Evolutionary conservation across 1,140 invertebrate species (phyloP).

Genomic region (Drosophila orena): DNA sequence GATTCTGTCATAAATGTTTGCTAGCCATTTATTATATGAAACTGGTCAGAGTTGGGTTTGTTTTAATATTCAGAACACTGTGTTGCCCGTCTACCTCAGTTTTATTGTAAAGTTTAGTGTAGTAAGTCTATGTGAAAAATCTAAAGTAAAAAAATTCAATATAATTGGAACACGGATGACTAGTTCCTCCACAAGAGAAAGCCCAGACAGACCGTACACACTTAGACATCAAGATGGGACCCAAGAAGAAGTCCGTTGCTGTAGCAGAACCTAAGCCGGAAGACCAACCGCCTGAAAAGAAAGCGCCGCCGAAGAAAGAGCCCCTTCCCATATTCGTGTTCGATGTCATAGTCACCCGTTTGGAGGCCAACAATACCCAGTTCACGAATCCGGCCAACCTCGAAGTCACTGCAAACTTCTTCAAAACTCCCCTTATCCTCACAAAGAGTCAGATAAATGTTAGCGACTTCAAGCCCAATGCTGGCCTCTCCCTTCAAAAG

Average conservation of each 20-base stretch:
- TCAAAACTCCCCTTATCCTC: constrained; percentile 11
- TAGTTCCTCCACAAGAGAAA: background rate
- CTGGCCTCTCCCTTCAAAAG: constrained; percentile 11
- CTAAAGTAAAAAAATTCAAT: constrained; percentile 33
- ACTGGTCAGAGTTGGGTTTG: constrained; percentile 15
- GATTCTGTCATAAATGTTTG: background rate
- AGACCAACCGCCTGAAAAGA: background rate
- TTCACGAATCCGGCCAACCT: constrained; percentile 13
- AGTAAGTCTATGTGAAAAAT: constrained; percentile 32
- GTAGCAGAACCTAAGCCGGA: background rate
- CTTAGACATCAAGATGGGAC: constrained; percentile 13
- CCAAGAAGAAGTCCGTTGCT: background rate
- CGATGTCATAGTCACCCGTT: constrained; percentile 40
- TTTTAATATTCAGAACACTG: constrained; percentile 17
- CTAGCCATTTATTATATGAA: background rate
- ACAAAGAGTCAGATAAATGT: constrained; percentile 53
- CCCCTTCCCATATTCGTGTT: constrained; percentile 39
- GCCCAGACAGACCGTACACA: constrained; percentile 8
- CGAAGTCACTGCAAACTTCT: constrained; percentile 29
- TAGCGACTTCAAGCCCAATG: constrained; percentile 25
- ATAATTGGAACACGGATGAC: constrained; percentile 1
- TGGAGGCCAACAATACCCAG: background rate
- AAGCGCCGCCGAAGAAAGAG: background rate
- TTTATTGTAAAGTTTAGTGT: constrained; percentile 30
- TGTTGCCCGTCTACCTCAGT: constrained; percentile 8